phyloP scores from a whole-genome alignment of 2,888 invertebrate genomes.

The Euphydryas editha region DNA sequence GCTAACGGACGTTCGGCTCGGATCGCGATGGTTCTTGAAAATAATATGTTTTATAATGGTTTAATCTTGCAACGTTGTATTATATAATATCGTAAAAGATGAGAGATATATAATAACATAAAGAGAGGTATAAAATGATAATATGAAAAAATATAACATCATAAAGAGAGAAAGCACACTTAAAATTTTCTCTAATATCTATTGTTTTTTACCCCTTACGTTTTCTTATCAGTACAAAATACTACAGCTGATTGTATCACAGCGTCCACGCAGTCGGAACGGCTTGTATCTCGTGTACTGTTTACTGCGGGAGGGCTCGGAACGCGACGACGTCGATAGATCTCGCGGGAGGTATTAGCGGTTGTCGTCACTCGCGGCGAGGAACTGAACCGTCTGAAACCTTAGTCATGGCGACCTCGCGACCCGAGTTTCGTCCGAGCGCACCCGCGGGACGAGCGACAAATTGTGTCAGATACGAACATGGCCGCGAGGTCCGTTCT shows the following conservation, averaged over 20 bases:
- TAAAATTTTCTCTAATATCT: no score
- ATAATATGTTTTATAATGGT: no score
- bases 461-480: neutral
- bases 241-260: neutral
- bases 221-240: neutral
- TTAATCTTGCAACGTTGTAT: no score
- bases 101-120: no score
- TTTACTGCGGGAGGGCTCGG: neutral
- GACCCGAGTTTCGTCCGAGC: neutral
- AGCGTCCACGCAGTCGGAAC: neutral
- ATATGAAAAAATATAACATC: no score
- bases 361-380: neutral
- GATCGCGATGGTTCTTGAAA: no score
- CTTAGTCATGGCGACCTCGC: neutral
- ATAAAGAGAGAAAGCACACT: no score
- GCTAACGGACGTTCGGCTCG: no score
- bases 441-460: conserved; percentile 2
- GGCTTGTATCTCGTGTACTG: neutral
- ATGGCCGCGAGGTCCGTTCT: neutral
- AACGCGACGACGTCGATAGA: neutral
- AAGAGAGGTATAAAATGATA: no score
- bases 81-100: no score
- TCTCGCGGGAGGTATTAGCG: conserved; percentile 6
- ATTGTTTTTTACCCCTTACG: neutral
- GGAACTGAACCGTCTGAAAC: neutral